Base-by-base conservation (phyloP, 2,888 invertebrate species). In the Tiliacea aurago region DNA sequence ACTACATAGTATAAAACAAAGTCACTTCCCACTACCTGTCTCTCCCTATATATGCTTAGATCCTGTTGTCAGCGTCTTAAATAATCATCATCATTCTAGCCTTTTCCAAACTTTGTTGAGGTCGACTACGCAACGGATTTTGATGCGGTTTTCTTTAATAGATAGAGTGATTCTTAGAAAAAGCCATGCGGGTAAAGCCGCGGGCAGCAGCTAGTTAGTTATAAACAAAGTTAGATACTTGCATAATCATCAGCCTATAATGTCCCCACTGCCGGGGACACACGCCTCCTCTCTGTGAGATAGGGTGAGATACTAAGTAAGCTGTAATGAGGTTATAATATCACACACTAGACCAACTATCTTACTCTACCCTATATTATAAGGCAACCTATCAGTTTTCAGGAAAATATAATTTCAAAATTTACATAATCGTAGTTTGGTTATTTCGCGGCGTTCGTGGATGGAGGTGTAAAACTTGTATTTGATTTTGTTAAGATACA, bases 351-450 rank as follows among this genome's bases (percentile, higher is more conserved):
- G n/a, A 37, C n/a, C 23, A 13, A 45, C 45, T 53, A 23, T 53
- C 37, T 51, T 10, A 23, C 20, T n/a, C 10, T 37, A 41, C 15
- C 18, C 37, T 41, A 41, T 23, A 45, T 74, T 58, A 71, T 6
- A 47, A 2, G n/a, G 4, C 13, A 43, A 61, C 43, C 20, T 86
- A 80, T 73, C 59, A 72, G 74, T 70, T 43, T 45, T 53, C 43
- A 47, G 41, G 73, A 53, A 86, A 77, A 78, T 61, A 53, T 47
- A 70, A 73, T 74, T 51, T 62, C 59, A 69, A 76, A 71, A 83
- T 83, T 84, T 73, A 43, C 82, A 77, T 83, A 83, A 83, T 77
- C 66, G 55, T 77, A 81, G 70, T 83, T 83, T 75, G 67, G 73
- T 85, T 72, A 73, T 71, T 66, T 58, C 37, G 41, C 61, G 45